Evolutionary conservation across 2,113 vertebrate species (phyloP), one percentile per base, ranked within the genome.

Genomic region (Euleptes europaea): DNA sequence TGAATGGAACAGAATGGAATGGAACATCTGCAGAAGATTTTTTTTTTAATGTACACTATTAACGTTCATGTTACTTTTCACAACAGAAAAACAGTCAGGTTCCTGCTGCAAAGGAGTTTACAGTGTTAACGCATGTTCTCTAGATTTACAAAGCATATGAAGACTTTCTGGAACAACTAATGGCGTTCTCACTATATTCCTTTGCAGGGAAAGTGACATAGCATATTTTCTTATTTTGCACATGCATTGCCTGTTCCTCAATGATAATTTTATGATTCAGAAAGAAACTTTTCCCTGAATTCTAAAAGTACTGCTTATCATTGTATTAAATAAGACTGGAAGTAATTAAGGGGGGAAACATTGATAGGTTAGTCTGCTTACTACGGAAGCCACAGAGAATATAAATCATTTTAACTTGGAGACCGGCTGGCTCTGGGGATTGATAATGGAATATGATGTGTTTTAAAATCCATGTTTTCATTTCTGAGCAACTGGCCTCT

Each of bases 281-380:
- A 89, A 85, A 89, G 0, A 3, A 89, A 85, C 71, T 35, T 86
- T 92, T 69, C 76, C 72, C 28, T 72, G 75, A 86, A 85, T 78
- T 51, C 75, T 85, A 93, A 93, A 92, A 63, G 70, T 35, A 85
- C 86, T 65, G 60, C 38, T 95, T 92, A 91, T 35, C 83, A 49
- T 84, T 72, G 90, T 83, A 90, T 90, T 88, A 89, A 89, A 91
- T 38, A 78, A 87, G 54, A 78, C 19, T 69, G 63, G 88, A 93
- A 94, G 87, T 82, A 89, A 90, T 93, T 89, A 90, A 92, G 63
- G 54, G 47, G 67, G 33, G 83, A 73, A 80, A 85, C 75, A 69
- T 42, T 71, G 86, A 90, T 92, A 86, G 51, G 85, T 90, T 82
- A 83, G 87, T 78, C 91, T 80, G 85, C 92, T 90, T 83, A 70